These are phyloP conservation scores for Caenorhabditis plicata DNA, from an alignment of 2,888 invertebrate genomes.

Conservation along the genomic window DNA sequence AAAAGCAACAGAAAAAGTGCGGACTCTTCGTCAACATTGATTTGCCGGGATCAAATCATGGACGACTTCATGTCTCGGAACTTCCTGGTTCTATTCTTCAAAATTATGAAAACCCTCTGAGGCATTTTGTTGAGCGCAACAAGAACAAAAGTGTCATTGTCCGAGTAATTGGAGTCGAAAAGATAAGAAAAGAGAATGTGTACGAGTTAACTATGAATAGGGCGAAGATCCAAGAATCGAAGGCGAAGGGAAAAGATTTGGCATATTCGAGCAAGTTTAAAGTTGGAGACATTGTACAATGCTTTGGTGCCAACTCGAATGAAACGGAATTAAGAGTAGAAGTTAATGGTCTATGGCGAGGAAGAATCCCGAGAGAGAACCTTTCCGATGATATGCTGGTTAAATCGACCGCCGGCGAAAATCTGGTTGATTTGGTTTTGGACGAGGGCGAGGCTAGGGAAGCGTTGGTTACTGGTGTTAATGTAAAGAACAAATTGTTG, in stretches of 20 bases:
- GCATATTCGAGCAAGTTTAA: slow-evolving; percentile 25
- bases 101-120: slow-evolving; percentile 10
- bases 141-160: slow-evolving; percentile 21
- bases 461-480: slow-evolving; percentile 13
- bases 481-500: slow-evolving; percentile 9
- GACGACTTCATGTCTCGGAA: slow-evolving; percentile 44
- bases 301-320: slow-evolving; percentile 16
- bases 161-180: slow-evolving; percentile 29
- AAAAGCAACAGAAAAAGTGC: slow-evolving; percentile 8
- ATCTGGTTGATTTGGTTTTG: slow-evolving; percentile 9
- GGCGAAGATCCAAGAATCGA: slow-evolving; percentile 25
- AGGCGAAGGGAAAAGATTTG: slow-evolving; percentile 17
- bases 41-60: slow-evolving; percentile 23
- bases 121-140: slow-evolving; percentile 29
- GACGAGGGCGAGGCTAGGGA: slow-evolving; percentile 14
- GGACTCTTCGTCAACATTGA: slow-evolving; percentile 16
- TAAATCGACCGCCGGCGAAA: slow-evolving; percentile 8
- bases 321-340: slow-evolving; percentile 15
- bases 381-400: slow-evolving; percentile 11
- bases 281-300: slow-evolving; percentile 23
- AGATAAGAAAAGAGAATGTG: slow-evolving; percentile 6
- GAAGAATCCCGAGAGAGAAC: slow-evolving; percentile 26
- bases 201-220: slow-evolving; percentile 35
- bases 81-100: slow-evolving; percentile 22
- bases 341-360: slow-evolving; percentile 25